A percentile compares a stretch with the other conserved stretches of the same genome.
Conservation (phyloP, 2,113 vertebrate species). For the Hippolais icterina region DNA sequence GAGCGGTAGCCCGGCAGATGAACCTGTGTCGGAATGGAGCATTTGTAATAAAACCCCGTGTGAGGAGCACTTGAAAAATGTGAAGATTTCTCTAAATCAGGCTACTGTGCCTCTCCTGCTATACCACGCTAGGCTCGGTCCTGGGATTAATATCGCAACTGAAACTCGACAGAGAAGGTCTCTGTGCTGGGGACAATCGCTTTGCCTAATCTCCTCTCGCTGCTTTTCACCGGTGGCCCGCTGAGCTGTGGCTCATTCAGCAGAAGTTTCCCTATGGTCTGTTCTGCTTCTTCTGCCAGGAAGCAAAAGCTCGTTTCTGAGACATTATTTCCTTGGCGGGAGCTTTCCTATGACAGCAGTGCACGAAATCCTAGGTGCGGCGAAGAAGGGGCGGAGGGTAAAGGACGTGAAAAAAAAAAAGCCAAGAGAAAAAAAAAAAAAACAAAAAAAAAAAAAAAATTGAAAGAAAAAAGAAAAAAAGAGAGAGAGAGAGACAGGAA, state of each 20-base stretch:
- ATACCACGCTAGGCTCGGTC: background rate
- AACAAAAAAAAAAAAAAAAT: too few species aligned
- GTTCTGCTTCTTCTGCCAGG: background rate
- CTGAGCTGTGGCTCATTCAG: background rate
- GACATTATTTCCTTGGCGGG: background rate
- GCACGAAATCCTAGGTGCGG: background rate
- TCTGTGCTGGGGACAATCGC: background rate
- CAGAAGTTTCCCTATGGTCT: constrained; percentile 31
- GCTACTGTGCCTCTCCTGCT: background rate
- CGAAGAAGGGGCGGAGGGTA: background rate
- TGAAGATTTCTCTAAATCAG: background rate
- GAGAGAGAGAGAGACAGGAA: background rate
- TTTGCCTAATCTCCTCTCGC: background rate
- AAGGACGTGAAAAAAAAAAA: background rate
- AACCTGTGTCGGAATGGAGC: background rate
- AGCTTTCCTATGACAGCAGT: background rate
- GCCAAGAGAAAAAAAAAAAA: background rate
- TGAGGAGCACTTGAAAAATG: background rate
- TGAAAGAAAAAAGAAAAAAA: background rate
- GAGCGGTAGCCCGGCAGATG: background rate
- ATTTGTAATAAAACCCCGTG: background rate
- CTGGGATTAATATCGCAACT: background rate
- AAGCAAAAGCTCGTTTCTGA: background rate
- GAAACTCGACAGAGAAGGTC: background rate
- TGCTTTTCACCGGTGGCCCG: background rate